Evolutionary conservation across 2,888 invertebrate genomes (phyloP), one percentile per base, ranked within the genome.

Genomic region (Oscheius sp.): DNA sequence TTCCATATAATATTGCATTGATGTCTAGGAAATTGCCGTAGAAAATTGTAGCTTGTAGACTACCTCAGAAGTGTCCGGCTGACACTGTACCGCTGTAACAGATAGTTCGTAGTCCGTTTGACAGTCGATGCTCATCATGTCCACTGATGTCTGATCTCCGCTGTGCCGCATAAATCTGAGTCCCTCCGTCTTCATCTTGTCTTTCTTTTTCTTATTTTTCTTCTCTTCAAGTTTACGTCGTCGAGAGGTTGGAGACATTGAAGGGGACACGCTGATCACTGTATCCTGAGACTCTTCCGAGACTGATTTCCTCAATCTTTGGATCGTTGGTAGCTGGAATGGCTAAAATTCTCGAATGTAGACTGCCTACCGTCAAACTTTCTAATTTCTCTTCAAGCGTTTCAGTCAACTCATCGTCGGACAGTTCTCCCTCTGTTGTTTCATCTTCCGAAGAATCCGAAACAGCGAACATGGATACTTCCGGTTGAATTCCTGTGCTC

Each of bases 401-500:
- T 25, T 45, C 45, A 2, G 55, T 55, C 13, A 18, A 18, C 12
- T 66, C 53, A 18, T 58, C 66, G 12, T 66, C 66, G 3, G 52
- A 52, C 3, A 18, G 13, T 13, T 45, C 49, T 43, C 27, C 29
- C 13, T 69, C 69, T 1, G 69, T 69, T 18, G 27, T 55, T 41
- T 69, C 69, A 16, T 25, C 23, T n/a, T 66, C 66, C 7, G 66
- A 66, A 27, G 46, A 49, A 49, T 66, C 66, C 35, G 66, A 52
- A 16, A 66, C 66, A 16, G 66, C 52, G 18, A 66, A 66, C 66
- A 77, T 81, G 0, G 85, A 85, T 5, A 85, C 84, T 76, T 85
- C 85, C 2, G 85, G 85, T 70, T 85, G 85, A 21, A 84, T 80
- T 43, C 84, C 85, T 23, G 81, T 81, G 46, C 43, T 41, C 1